These are phyloP conservation scores for Leptonema lineaticorne DNA, from an alignment of 1,140 invertebrate species.

Conservation along the genomic window DNA sequence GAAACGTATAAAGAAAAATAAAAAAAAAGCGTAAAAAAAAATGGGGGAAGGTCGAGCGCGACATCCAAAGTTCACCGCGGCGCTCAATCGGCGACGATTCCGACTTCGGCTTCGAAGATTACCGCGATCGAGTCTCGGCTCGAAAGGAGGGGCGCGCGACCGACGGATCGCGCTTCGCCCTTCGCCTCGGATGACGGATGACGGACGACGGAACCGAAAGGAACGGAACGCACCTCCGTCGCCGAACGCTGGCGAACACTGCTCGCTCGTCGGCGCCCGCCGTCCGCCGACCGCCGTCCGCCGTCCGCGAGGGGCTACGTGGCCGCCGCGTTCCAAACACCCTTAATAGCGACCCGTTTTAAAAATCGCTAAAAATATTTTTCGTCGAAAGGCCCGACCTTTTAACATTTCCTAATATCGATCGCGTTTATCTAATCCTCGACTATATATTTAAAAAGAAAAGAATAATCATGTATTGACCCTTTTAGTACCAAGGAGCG, in stretches of 20 bases:
- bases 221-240: not conserved
- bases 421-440: too few relatives aligned
- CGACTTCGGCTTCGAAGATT: not conserved
- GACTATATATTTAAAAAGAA: too few relatives aligned
- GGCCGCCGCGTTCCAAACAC: not conserved
- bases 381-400: too few relatives aligned
- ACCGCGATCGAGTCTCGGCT: not conserved
- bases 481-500: too few relatives aligned
- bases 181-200: not conserved
- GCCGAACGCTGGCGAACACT: not conserved
- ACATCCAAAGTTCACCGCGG: not conserved
- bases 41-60: too few relatives aligned
- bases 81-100: not conserved
- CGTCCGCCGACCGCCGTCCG: not conserved
- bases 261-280: not conserved
- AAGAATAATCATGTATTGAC: too few relatives aligned
- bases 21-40: too few relatives aligned
- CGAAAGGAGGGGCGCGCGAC: not conserved
- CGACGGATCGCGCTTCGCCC: not conserved
- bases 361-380: too few relatives aligned
- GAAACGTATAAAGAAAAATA: too few relatives aligned
- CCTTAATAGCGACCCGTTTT: too few relatives aligned
- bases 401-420: too few relatives aligned
- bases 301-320: not conserved
- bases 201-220: not conserved